These are phyloP conservation scores for Arctopsyche grandis DNA, from an alignment of 1,140 invertebrate genomes.

Conservation along the genomic window DNA sequence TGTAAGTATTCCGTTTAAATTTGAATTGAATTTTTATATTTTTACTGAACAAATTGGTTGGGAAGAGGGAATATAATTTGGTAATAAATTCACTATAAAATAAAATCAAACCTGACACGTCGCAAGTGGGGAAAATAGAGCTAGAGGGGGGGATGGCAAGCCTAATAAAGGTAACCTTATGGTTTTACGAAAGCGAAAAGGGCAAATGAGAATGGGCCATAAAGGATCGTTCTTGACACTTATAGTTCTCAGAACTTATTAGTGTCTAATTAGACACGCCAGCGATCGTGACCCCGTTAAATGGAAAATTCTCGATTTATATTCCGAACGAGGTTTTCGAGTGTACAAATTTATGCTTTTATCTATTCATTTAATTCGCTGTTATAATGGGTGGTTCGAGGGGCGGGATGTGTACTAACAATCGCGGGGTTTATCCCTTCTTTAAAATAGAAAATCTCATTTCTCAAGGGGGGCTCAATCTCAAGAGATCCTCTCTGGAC, in stretches of 20 bases:
- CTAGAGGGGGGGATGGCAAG: too few relatives aligned
- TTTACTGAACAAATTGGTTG: too few relatives aligned
- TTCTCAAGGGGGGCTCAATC: not conserved
- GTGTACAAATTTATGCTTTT: too few relatives aligned
- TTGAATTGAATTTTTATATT: not conserved
- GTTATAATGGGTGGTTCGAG: too few relatives aligned
- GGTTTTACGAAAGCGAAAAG: not conserved
- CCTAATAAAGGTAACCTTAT: too few relatives aligned
- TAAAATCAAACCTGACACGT: slow-evolving; percentile 8
- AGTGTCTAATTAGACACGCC: slow-evolving; percentile 2
- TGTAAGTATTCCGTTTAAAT: too few relatives aligned
- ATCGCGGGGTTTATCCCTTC: not conserved
- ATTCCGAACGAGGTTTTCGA: too few relatives aligned
- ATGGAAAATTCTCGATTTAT: not conserved
- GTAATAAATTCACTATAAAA: not conserved
- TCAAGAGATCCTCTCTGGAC: not conserved
- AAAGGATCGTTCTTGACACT: slow-evolving; percentile 20
- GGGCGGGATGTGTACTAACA: too few relatives aligned
- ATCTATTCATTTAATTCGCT: too few relatives aligned
- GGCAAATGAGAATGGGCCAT: slow-evolving; percentile 15
- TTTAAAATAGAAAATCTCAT: not conserved
- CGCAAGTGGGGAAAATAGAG: too few relatives aligned
- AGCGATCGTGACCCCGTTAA: not conserved
- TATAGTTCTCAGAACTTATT: slow-evolving; percentile 7
- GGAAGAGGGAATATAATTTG: too few relatives aligned